Evolutionary conservation across 92 coral and sea anemone genomes (phyloP), one percentile per base, ranked within the genome.

Genomic region (Zoanthus sansibaricus): DNA sequence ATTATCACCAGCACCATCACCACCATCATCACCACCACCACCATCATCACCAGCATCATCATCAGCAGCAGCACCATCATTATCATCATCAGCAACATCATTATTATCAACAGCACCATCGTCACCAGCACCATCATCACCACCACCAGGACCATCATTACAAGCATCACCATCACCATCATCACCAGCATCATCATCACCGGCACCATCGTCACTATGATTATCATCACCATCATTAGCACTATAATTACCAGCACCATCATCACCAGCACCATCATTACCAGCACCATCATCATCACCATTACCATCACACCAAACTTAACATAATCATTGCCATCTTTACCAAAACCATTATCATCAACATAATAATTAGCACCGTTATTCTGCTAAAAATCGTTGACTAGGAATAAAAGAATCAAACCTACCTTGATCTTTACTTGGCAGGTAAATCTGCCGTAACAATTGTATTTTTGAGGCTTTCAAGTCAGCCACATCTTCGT

Each of bases 381-480:
- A 67, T 20, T 7, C 5, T 12, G 48, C 54, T 14, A 9, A 18
- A 3, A 12, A 13, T 1, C 46, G 77, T 5, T 42, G 21, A 7
- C 11, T 3, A 13, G 11, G 14, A 7, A n/a, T 6, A 8, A 42
- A 14, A 15, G 20, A 56, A 15, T 14, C 31, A 21, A 31, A 12
- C 61, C 17, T 56, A 93, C 96, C 98, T 91, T 86, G 93, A n/a
- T 86, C 93, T 83, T 92, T 97, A 42, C 85, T 72, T 1, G 96
- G 94, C 13, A 93, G 79, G 90, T 93, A 95, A 47, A 96, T 88
- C 86, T 96, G 99, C 69, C 90, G 94, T 49, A 96, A 84, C 64
- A 95, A 37, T 71, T 96, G 92, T 37, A 95, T 92, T 76, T 93
- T 92, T 16, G 91, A 85, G 5, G 97, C 91, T 76, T 90, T 94